Conservation (phyloP, 2,888 invertebrate species). For the Norana najaformis region DNA sequence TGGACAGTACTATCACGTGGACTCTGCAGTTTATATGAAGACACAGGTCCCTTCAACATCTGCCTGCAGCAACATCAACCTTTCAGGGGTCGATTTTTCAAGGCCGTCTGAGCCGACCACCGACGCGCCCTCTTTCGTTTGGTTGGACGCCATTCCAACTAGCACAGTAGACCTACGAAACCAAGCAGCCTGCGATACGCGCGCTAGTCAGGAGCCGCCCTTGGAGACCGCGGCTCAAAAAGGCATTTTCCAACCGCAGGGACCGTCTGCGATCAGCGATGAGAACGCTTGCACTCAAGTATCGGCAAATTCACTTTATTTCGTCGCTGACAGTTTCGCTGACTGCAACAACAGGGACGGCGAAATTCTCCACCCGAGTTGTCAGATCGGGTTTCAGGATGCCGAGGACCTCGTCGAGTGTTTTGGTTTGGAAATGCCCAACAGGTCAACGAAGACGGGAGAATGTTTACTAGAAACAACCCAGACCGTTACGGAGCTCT, state of each 20-base stretch:
- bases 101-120: neutral
- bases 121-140: neutral
- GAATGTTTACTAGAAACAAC: neutral
- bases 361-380: neutral
- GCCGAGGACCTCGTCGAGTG: neutral
- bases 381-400: neutral
- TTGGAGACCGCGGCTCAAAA: neutral
- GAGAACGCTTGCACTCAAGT: neutral
- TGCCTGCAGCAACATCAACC: neutral
- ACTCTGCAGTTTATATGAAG: neutral
- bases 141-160: neutral
- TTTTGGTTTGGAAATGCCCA: neutral
- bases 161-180: neutral
- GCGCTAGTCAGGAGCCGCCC: neutral
- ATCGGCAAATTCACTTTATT: neutral
- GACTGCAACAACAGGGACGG: neutral
- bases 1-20: neutral
- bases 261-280: neutral
- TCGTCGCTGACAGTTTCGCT: neutral
- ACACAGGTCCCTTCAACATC: neutral
- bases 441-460: neutral
- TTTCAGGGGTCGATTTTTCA: neutral
- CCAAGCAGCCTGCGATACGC: neutral
- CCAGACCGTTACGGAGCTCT: neutral
- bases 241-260: slow-evolving; percentile 1